Base-by-base conservation (phyloP, 2,888 invertebrate genomes). In the Brenthis ino region DNA sequence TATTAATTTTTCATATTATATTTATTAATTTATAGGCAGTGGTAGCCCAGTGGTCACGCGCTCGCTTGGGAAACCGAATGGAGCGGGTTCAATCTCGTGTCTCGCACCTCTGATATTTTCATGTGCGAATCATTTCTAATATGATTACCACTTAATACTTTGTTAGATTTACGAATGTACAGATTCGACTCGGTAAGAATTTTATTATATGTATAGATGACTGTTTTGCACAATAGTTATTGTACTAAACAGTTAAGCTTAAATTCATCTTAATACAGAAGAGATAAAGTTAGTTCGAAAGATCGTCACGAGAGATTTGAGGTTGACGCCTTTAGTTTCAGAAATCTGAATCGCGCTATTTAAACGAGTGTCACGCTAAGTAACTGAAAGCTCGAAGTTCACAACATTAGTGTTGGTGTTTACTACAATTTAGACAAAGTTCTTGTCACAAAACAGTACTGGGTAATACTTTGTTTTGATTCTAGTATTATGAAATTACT, bases 281-380 rank as follows among this genome's bases (percentile, higher is more conserved):
- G 6, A 33, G 68, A 55, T 20, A 43, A 63, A 58, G 48, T 70
- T 57, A 63, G 61, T 55, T 57, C 56, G 67, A 53, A 65, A 67
- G 63, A 57, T 67, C 55, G 67, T 67, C 70, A 58, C 63, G 24
- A 64, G 65, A 72, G 67, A 63, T 57, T 69, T 48, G 65, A 57
- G 61, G 65, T 47, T 70, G 20, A 37, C 63, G 47, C 53, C 20
- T 58, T 69, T 65, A 64, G 64, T 67, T 70, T 65, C 53, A 61
- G 64, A 72, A 67, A 69, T 64, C 37, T 69, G 56, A 64, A 57
- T 61, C 56, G 57, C 50, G 53, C 61, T 43, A 58, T 57, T 61
- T n/a, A 43, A 55, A n/a, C 37, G 54, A 67, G 57, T 57, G 69
- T 67, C 53, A 60, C 28, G 12, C 53, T 58, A 28, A 63, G 57